Percentiles rank a stretch among this genome's conserved stretches.
phyloP scores from a whole-genome alignment of 2,113 vertebrate genomes.

The Otus sunia region DNA sequence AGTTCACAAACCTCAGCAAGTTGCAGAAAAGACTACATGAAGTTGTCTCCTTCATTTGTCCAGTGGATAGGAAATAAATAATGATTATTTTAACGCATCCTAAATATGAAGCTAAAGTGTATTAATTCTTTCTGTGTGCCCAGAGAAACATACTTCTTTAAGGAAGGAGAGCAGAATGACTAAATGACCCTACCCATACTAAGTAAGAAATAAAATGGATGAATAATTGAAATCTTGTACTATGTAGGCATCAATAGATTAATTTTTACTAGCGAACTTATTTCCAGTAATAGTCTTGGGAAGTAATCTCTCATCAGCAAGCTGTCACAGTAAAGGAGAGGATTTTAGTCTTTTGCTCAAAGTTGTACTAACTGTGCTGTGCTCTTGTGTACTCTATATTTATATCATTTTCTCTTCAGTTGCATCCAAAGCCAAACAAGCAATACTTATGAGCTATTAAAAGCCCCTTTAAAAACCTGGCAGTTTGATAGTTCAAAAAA shows the following conservation, averaged over 20 bases:
- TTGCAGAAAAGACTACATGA: not conserved
- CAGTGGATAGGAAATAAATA: slow-evolving; percentile 4
- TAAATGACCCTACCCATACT: slow-evolving; percentile 35
- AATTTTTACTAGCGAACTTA: slow-evolving; percentile 64
- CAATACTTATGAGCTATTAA: not conserved
- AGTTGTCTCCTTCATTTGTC: slow-evolving; percentile 14
- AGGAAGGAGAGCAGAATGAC: slow-evolving; percentile 37
- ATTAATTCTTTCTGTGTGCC: slow-evolving; percentile 54
- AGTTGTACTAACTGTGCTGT: not conserved
- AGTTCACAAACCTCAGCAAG: not conserved
- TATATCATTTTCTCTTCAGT: not conserved
- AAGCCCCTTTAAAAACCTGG: not conserved
- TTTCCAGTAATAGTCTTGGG: slow-evolving; percentile 69
- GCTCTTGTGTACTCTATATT: not conserved
- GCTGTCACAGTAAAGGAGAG: not conserved
- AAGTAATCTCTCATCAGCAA: slow-evolving; percentile 62
- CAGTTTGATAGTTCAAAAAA: not conserved
- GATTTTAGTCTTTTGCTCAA: not conserved
- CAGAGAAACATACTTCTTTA: slow-evolving; percentile 55
- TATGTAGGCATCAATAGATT: slow-evolving; percentile 53
- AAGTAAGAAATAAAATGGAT: slow-evolving; percentile 73
- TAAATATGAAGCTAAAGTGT: slow-evolving; percentile 22
- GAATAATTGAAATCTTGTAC: slow-evolving; percentile 71
- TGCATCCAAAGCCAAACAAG: not conserved
- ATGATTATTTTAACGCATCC: not conserved